A percentile compares a stretch with the other conserved stretches of the same genome.
phyloP scores from a whole-genome alignment of 2,113 vertebrate genomes.

The Tyto alba region DNA sequence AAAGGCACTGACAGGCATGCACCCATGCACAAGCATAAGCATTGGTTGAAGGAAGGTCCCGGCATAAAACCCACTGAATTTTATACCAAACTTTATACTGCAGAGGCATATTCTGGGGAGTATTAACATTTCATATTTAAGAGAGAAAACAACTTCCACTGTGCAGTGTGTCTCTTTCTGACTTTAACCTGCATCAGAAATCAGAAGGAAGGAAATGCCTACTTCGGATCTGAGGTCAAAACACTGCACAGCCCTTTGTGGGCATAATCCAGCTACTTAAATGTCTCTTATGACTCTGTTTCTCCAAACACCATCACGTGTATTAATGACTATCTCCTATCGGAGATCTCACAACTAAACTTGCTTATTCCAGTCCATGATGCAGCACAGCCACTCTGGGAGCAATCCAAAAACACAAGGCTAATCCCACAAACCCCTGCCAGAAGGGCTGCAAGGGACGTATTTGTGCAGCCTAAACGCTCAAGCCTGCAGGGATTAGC shows the following conservation, averaged over 20 bases:
- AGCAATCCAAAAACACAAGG: accelerated
- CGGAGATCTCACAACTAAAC: background rate
- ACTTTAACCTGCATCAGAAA: background rate
- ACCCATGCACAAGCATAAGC: background rate
- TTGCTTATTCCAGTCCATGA: background rate
- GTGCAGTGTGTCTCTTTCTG: background rate
- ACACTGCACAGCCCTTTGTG: background rate
- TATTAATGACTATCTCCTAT: background rate
- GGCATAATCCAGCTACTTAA: background rate
- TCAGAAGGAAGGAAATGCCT: background rate
- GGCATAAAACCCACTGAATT: background rate
- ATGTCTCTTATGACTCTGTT: background rate
- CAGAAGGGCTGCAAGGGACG: background rate
- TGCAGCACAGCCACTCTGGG: accelerated
- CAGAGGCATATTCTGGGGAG: background rate
- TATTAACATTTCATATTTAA: background rate
- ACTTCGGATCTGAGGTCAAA: background rate
- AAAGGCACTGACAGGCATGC: no score
- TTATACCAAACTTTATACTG: background rate
- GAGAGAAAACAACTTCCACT: background rate
- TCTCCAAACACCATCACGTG: background rate
- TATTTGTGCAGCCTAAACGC: background rate
- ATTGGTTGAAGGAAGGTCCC: background rate
- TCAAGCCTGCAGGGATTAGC: background rate
- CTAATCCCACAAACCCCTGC: background rate